Evolutionary conservation across 2,113 vertebrate genomes (phyloP), one percentile per base, ranked within the genome.

Genomic region (Osmerus eperlanus): DNA sequence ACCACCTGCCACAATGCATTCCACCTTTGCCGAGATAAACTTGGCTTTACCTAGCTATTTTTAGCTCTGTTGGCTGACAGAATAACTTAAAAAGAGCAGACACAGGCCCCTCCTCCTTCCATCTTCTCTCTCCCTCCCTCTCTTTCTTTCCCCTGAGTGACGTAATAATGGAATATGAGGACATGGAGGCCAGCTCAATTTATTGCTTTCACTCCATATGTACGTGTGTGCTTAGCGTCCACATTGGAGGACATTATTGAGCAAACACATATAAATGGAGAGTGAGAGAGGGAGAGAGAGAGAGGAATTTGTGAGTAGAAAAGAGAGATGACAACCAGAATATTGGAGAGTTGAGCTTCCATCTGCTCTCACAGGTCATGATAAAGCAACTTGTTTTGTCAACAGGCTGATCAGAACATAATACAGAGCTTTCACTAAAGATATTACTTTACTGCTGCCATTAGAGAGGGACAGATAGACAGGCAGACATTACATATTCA

Each of bases 41-140:
- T 73, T 81, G 82, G 86, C 76, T 41, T 62, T 51, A 14, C 15
- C 36, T 63, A 81, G 78, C 76, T 78, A 84, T 89, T 87, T 88
- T 87, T 87, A 84, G 83, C 78, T 69, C 69, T 19, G 83, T 80
- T 78, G 75, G 80, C 83, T 85, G 83, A 83, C 73, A 65, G 67
- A 68, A 62, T 68, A 80, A 76, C 73, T 70, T 78, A 76, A 84
- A 75, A 15, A 54, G 71, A 86, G 72, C 79, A 81, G 56, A 65
- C 65, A 71, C 60, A 73, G 73, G 67, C 81, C 71, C 58, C 70
- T 75, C 59, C 82, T 36, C 13, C 3, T 11, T 5, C 63, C 4
- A 7, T 16, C 73, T 68, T 66, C 71, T 58, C 73, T 25, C 41
- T 8, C 56, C 15, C 19, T 62, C 41, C 25, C 59, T 16, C 69